phyloP scores from a whole-genome alignment of 2,888 invertebrate genomes.

The Mesorhabditis belari region DNA sequence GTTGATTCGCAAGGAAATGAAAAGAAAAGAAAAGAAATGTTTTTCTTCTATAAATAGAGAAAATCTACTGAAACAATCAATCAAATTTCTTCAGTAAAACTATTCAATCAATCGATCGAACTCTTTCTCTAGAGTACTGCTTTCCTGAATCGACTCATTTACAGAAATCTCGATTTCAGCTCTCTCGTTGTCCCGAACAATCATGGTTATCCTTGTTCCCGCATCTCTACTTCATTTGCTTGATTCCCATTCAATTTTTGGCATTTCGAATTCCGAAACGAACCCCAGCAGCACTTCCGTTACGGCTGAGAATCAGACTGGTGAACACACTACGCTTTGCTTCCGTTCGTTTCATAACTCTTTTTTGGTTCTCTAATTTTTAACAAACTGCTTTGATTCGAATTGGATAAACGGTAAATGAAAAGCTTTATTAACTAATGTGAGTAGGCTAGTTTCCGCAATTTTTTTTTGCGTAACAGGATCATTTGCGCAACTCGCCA shows the following conservation, averaged over 20 bases:
- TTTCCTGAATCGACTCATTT: no score
- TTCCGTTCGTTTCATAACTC: no score
- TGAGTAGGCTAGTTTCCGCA: neutral
- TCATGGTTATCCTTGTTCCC: neutral
- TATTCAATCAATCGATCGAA: no score
- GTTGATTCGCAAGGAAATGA: no score
- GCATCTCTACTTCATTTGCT: neutral
- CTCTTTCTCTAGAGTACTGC: no score
- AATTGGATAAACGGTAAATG: no score
- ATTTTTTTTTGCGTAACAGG: neutral
- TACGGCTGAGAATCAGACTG: neutral
- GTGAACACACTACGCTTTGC: neutral
- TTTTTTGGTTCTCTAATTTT: no score
- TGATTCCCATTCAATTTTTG: neutral
- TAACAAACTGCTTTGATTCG: no score
- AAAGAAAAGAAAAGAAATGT: no score
- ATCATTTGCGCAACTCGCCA: neutral
- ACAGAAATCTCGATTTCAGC: no score
- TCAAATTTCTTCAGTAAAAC: no score
- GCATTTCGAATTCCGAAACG: neutral
- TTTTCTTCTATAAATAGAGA: neutral
- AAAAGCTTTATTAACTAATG: no score
- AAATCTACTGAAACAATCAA: neutral
- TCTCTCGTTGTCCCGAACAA: neutral
- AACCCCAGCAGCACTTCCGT: neutral